Conservation (phyloP, 2,113 vertebrate species). For the Bettongia penicillata region DNA sequence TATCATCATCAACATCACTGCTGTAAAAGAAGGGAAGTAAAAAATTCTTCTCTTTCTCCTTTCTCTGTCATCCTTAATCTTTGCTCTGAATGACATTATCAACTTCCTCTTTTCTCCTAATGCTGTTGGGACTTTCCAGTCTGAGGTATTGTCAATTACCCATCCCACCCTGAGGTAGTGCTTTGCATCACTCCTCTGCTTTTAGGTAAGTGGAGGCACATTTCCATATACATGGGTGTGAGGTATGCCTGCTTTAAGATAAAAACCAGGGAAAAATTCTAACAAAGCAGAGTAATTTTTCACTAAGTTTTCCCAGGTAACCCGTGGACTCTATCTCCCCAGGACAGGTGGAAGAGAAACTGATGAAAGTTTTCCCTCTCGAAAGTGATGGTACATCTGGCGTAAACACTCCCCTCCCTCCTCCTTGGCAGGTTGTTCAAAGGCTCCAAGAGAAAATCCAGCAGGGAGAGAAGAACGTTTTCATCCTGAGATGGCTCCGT, state of each 20-base stretch:
- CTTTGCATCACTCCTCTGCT: constrained; percentile 27
- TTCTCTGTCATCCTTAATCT: background rate
- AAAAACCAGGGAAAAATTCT: constrained; percentile 30
- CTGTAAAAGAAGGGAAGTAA: background rate
- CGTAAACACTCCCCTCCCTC: constrained; percentile 20
- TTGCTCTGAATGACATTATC: background rate
- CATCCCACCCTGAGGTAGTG: background rate
- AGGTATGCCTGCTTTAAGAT: background rate
- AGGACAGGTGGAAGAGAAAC: constrained; percentile 51
- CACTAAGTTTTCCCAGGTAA: constrained; percentile 20
- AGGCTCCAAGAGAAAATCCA: constrained; percentile 50
- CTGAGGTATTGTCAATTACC: background rate
- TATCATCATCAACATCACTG: background rate
- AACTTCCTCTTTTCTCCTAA: background rate
- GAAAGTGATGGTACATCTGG: constrained; percentile 58
- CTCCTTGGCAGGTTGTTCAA: constrained; percentile 23
- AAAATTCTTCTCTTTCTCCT: background rate
- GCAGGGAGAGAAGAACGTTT: constrained; percentile 47
- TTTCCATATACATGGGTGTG: background rate
- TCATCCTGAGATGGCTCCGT: background rate
- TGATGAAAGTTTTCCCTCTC: constrained; percentile 54
- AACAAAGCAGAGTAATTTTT: background rate
- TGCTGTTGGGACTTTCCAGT: background rate
- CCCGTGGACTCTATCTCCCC: background rate
- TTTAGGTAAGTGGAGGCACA: constrained; percentile 4